Conservation (phyloP, 2,797 vertebrate species). For the Eurystomus glaucurus region DNA sequence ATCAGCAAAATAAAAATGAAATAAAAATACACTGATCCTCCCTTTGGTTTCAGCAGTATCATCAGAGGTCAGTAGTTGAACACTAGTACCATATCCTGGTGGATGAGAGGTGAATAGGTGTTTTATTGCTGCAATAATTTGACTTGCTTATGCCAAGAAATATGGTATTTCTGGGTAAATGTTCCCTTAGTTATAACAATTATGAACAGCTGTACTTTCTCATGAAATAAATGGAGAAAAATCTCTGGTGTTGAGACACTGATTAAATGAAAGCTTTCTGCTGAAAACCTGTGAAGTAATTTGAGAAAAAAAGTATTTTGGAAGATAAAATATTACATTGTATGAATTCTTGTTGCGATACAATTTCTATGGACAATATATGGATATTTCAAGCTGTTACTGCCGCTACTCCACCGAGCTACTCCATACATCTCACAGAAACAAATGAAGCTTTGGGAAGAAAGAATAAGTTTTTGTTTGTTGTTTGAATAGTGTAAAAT, state of each 20-base stretch:
- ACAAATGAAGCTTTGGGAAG: background rate
- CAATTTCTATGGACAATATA: background rate
- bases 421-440: background rate
- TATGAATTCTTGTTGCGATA: background rate
- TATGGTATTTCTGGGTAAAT: background rate
- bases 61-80: background rate
- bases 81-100: rapidly evolving
- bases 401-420: background rate
- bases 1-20: background rate
- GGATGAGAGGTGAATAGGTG: background rate
- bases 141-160: background rate
- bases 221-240: background rate
- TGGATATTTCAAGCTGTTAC: background rate
- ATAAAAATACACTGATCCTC: background rate
- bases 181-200: background rate
- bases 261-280: background rate
- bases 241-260: background rate
- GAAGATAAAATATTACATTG: background rate
- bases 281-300: background rate
- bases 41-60: background rate
- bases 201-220: background rate
- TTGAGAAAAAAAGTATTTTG: background rate
- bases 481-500: constrained; percentile 30
- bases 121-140: background rate
- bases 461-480: background rate